Percentiles rank a stretch among this genome's conserved stretches.
Evolutionary conservation across 37 sponge, comb jelly and placozoan species (phyloP).

Genomic region (Petrosia ficiformis): DNA sequence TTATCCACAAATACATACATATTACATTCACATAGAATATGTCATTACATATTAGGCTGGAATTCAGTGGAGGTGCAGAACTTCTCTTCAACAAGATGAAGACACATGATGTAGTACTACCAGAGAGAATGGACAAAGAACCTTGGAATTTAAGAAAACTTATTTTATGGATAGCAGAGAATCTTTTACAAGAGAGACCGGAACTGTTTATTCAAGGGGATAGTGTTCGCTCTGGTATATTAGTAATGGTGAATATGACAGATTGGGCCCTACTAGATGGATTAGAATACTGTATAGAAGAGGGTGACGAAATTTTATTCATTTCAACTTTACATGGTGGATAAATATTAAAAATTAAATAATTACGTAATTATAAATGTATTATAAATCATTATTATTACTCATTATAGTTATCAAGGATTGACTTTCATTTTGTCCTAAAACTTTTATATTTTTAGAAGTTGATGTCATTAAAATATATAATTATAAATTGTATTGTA

Average conservation of each 20-base stretch:
- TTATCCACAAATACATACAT: too few species aligned
- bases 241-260: conserved; percentile 92
- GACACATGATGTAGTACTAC: conserved; percentile 70
- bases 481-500: not conserved
- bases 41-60: conserved; percentile 62
- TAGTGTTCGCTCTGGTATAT: conserved; percentile 94
- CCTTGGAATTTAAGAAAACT: conserved; percentile 78
- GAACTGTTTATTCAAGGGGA: conserved; percentile 92
- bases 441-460: too few species aligned
- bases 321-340: conserved; percentile 99
- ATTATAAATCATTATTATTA: too few species aligned
- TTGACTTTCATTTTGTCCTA: too few species aligned
- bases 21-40: too few species aligned
- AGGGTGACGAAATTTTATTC: conserved; percentile 80
- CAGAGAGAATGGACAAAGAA: conserved; percentile 20
- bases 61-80: conserved; percentile 97
- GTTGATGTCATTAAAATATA: not conserved
- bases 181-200: conserved; percentile 87
- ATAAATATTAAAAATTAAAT: conserved; percentile 15
- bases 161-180: conserved; percentile 84
- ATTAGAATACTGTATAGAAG: conserved; percentile 80
- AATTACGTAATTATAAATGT: not conserved
- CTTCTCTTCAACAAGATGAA: conserved; percentile 88
- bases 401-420: too few species aligned
- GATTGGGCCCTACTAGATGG: conserved; percentile 98